A percentile compares a stretch with the other conserved stretches of the same genome.
phyloP scores from a whole-genome alignment of 2,797 vertebrate species.

The Phaenicophaeus curvirostris region DNA sequence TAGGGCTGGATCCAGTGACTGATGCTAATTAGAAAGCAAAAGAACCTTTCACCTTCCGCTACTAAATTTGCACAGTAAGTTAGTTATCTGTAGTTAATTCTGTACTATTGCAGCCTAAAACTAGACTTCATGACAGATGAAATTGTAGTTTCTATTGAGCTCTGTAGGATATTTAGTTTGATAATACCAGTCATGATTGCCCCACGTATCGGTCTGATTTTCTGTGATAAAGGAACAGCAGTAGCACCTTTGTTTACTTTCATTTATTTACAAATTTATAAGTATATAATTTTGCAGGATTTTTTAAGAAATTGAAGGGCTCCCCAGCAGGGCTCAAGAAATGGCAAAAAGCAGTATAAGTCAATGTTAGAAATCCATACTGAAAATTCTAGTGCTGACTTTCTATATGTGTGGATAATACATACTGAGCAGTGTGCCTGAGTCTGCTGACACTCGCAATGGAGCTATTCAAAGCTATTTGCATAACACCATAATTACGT shows the following conservation, averaged over 20 bases:
- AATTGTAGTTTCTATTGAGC: not conserved
- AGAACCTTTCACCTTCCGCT: constrained; percentile 34
- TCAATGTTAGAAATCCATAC: not conserved
- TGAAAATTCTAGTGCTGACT: not conserved
- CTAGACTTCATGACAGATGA: not conserved
- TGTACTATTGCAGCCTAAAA: not conserved
- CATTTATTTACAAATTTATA: not conserved
- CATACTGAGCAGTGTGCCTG: not conserved
- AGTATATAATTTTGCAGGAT: not conserved
- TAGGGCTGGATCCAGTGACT: not conserved
- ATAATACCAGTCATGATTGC: not conserved
- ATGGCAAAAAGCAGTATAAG: not conserved
- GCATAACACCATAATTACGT: rapidly evolving
- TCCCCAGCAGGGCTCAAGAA: not conserved
- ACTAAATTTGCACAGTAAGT: constrained; percentile 39
- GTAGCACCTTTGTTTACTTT: not conserved
- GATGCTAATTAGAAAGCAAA: constrained; percentile 45
- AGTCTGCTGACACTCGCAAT: rapidly evolving
- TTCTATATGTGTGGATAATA: not conserved
- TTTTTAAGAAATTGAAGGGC: not conserved
- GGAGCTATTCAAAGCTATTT: not conserved
- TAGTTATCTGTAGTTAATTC: constrained; percentile 3
- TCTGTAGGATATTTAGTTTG: not conserved
- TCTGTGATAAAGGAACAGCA: not conserved
- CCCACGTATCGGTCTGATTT: not conserved